Evolutionary conservation across 2,797 vertebrate species (phyloP).

Genomic region (Muraenolepis orangiensis): DNA sequence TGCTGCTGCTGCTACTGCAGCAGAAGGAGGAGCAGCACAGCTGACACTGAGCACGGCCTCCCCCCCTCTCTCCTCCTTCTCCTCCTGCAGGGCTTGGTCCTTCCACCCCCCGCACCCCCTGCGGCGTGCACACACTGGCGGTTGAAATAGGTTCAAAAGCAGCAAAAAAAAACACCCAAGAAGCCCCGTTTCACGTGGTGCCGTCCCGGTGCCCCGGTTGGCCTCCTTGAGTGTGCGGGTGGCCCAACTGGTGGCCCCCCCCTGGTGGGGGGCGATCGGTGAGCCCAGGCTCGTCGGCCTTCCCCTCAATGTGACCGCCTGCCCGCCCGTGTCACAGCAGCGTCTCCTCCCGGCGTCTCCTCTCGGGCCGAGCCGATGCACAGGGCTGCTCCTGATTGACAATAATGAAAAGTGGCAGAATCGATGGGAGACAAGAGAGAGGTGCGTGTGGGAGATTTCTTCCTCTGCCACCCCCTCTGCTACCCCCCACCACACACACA

Average conservation of each 20-base stretch:
- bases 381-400: slow-evolving; percentile 69
- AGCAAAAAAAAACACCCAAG: neutral
- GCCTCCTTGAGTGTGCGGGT: slow-evolving; percentile 1
- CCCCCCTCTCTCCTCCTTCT: neutral
- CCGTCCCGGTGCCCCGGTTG: slow-evolving; percentile 49
- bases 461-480: neutral
- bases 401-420: slow-evolving; percentile 81
- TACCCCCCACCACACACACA: no score
- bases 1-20: no score
- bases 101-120: slow-evolving; percentile 36
- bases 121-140: slow-evolving; percentile 27
- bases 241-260: no score
- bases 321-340: no score
- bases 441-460: slow-evolving; percentile 53
- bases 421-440: slow-evolving; percentile 74
- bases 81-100: slow-evolving; percentile 55
- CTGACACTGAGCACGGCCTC: slow-evolving; percentile 26
- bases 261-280: no score
- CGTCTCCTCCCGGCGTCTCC: slow-evolving; percentile 51
- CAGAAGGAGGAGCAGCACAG: neutral
- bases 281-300: no score
- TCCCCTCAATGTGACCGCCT: no score
- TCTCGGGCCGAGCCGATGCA: slow-evolving; percentile 57
- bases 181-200: slow-evolving; percentile 23
- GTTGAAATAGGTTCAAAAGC: slow-evolving; percentile 34